Conservation (phyloP, 2,113 vertebrate genomes). For the Cebidichthys violaceus region DNA sequence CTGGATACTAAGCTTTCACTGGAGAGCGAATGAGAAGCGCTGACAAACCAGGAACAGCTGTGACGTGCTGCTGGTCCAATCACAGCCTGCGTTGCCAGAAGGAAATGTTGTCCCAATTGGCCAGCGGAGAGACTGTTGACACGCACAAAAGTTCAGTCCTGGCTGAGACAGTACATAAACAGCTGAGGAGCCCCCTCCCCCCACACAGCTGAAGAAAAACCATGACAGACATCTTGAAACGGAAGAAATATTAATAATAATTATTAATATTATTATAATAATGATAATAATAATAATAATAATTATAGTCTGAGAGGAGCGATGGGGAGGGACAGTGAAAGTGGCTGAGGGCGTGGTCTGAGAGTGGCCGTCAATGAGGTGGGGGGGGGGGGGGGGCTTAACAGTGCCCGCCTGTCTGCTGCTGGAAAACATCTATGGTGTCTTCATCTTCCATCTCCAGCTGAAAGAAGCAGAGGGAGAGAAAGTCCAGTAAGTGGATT, state of each 20-base stretch:
- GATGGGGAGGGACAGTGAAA: slow-evolving; percentile 70
- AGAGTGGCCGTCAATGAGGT: slow-evolving; percentile 68
- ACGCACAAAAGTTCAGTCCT: slow-evolving; percentile 67
- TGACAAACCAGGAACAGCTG: slow-evolving; percentile 49
- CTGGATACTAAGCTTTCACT: slow-evolving; percentile 58
- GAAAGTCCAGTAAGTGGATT: background rate
- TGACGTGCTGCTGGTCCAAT: slow-evolving; percentile 63
- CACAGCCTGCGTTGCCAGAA: slow-evolving; percentile 45
- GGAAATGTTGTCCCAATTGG: slow-evolving; percentile 55
- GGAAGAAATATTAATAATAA: slow-evolving; percentile 62
- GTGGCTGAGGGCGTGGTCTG: slow-evolving; percentile 72
- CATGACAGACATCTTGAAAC: slow-evolving; percentile 64
- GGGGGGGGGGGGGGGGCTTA: slow-evolving; percentile 72
- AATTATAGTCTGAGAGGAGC: slow-evolving; percentile 66
- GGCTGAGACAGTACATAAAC: slow-evolving; percentile 69
- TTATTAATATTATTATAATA: slow-evolving; percentile 68
- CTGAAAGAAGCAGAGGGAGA: slow-evolving; percentile 58
- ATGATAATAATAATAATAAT: slow-evolving; percentile 71
- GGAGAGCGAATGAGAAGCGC: slow-evolving; percentile 52
- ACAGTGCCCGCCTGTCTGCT: slow-evolving; percentile 87
- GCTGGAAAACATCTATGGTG: slow-evolving; percentile 90
- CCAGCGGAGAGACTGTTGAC: slow-evolving; percentile 62
- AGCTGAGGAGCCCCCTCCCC: slow-evolving; percentile 55
- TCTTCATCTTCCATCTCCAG: slow-evolving; percentile 90
- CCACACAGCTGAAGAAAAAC: slow-evolving; percentile 56